phyloP scores from a whole-genome alignment of 2,113 vertebrate species.

The Lichenostomus cassidix region DNA sequence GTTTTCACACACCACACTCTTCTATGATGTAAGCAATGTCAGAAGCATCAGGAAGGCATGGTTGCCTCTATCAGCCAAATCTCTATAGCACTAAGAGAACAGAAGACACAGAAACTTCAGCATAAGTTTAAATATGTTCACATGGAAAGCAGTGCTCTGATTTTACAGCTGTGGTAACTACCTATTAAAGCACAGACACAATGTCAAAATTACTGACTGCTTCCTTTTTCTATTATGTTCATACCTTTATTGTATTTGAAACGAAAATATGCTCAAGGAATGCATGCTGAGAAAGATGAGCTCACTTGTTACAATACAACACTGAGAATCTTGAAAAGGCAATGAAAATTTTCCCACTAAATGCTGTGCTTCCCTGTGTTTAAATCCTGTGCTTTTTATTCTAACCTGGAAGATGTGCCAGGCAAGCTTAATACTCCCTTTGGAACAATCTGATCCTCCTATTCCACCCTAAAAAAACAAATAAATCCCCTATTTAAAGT shows the following conservation, averaged over 20 bases:
- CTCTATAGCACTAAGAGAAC: neutral
- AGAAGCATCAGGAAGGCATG: neutral
- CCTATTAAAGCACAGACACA: neutral
- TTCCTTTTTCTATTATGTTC: neutral
- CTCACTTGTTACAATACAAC: neutral
- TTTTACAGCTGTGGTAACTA: neutral
- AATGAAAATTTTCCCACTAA: neutral
- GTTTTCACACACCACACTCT: neutral
- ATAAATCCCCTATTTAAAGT: neutral
- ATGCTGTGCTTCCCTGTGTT: neutral
- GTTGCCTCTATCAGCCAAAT: neutral
- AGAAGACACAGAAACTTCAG: neutral
- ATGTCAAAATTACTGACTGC: neutral
- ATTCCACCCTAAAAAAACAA: neutral
- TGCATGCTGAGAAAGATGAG: neutral
- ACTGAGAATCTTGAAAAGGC: neutral
- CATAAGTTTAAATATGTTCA: neutral
- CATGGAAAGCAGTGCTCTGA: neutral
- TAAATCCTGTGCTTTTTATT: neutral
- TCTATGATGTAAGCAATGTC: neutral
- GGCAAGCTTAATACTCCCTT: neutral
- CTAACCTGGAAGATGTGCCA: neutral
- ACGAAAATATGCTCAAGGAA: neutral
- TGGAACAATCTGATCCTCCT: neutral
- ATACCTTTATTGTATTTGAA: neutral